Evolutionary conservation across 2,113 vertebrate genomes (phyloP).

Genomic region (Diphyllodes magnificus): DNA sequence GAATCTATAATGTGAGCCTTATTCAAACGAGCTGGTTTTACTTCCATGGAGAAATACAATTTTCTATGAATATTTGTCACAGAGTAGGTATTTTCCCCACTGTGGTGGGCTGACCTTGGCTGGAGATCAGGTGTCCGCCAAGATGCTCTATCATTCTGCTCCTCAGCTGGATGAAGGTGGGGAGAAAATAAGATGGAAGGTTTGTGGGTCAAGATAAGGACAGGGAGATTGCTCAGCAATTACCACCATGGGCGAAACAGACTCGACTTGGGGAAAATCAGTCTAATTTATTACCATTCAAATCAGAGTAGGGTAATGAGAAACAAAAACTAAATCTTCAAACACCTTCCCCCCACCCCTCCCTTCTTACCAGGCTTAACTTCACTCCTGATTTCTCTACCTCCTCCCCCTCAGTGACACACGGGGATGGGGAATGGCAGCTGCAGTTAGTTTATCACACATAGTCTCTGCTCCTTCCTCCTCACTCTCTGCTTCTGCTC

Average conservation of each 20-base stretch:
- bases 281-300: not conserved
- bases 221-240: not conserved
- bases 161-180: not conserved
- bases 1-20: not conserved
- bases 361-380: not conserved
- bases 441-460: not conserved
- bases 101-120: not conserved
- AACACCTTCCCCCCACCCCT: not conserved
- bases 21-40: not conserved
- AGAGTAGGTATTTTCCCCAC: not conserved
- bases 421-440: not conserved
- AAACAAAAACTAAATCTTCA: not conserved
- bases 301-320: not conserved
- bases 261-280: not conserved
- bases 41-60: not conserved
- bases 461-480: not conserved
- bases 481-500: not conserved
- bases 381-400: not conserved
- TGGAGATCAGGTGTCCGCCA: not conserved
- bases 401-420: not conserved
- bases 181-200: not conserved
- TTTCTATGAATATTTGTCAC: not conserved
- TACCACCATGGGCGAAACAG: not conserved
- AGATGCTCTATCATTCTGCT: not conserved
- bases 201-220: not conserved